phyloP scores from a whole-genome alignment of 37 sponge, comb jelly and placozoan genomes.

The Chondrilla cf. caribensis region DNA sequence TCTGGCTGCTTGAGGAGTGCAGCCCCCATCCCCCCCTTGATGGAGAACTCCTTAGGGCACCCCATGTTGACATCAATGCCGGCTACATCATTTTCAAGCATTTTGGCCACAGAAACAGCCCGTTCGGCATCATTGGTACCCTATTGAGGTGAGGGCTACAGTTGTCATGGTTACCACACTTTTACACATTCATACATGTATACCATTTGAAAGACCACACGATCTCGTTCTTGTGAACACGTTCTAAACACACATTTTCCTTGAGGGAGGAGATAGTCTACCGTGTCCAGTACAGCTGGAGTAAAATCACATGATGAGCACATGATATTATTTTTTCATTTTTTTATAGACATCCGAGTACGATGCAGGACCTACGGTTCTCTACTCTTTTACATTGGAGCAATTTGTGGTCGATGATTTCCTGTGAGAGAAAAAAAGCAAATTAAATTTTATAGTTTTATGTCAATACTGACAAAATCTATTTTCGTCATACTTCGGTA shows the following conservation, averaged over 20 bases:
- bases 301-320: not conserved
- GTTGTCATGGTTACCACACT: not conserved
- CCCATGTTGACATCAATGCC: constrained; percentile 99
- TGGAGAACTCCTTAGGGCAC: constrained; percentile 97
- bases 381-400: constrained; percentile 64
- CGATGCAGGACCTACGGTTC: constrained; percentile 58
- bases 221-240: constrained; percentile 63
- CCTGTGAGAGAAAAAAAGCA: constrained; percentile 32
- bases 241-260: constrained; percentile 90
- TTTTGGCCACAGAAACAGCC: constrained; percentile 62
- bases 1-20: constrained; percentile 86
- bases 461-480: not conserved
- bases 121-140: constrained; percentile 75
- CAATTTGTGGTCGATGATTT: constrained; percentile 84
- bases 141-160: constrained; percentile 12
- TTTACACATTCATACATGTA: not conserved
- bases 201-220: constrained; percentile 94
- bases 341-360: too few relatives aligned
- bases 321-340: not conserved
- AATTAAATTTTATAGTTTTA: not conserved
- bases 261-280: constrained; percentile 74
- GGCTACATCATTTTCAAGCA: constrained; percentile 89
- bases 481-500: constrained; percentile 63
- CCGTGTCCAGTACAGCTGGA: constrained; percentile 80
- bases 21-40: constrained; percentile 98